Evolutionary conservation across 2,888 invertebrate species (phyloP).

Genomic region (Sphaerophoria taeniata): DNA sequence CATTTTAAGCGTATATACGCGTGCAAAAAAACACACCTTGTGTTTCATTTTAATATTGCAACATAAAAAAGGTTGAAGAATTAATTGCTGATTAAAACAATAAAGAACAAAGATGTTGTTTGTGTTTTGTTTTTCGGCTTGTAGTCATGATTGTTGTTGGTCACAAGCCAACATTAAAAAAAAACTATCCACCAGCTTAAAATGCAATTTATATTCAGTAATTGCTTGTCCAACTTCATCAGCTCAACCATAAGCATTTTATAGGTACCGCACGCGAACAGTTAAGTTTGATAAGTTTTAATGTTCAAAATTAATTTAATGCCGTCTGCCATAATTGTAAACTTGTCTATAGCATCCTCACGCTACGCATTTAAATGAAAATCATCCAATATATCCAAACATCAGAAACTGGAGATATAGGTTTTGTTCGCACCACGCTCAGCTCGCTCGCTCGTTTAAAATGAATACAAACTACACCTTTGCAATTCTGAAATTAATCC

Average conservation of each 20-base stretch:
- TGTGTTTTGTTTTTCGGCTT: not conserved
- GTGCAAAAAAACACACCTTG: too few relatives aligned
- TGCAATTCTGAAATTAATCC: conserved; percentile 62
- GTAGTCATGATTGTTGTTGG: not conserved
- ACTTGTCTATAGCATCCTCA: not conserved
- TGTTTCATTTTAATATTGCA: too few relatives aligned
- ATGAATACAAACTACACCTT: conserved; percentile 42
- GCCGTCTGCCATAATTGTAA: conserved; percentile 62
- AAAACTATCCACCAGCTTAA: conserved; percentile 21
- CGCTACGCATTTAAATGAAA: conserved; percentile 27
- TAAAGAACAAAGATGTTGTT: not conserved
- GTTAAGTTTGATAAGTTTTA: conserved; percentile 71
- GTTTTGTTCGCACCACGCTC: too few relatives aligned
- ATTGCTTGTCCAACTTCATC: conserved; percentile 56
- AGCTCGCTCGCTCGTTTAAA: conserved; percentile 17
- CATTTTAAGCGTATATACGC: too few relatives aligned
- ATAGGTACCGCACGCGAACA: conserved; percentile 27
- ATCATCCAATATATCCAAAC: conserved; percentile 8
- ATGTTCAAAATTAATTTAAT: conserved; percentile 72
- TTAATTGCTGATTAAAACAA: too few relatives aligned
- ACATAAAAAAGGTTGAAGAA: too few relatives aligned
- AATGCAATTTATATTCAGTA: conserved; percentile 71
- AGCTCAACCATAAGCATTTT: conserved; percentile 24
- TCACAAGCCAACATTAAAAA: not conserved
- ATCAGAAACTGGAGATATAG: not conserved